Conservation (phyloP, 2,113 vertebrate species). For the Hydrolagus affinis region DNA sequence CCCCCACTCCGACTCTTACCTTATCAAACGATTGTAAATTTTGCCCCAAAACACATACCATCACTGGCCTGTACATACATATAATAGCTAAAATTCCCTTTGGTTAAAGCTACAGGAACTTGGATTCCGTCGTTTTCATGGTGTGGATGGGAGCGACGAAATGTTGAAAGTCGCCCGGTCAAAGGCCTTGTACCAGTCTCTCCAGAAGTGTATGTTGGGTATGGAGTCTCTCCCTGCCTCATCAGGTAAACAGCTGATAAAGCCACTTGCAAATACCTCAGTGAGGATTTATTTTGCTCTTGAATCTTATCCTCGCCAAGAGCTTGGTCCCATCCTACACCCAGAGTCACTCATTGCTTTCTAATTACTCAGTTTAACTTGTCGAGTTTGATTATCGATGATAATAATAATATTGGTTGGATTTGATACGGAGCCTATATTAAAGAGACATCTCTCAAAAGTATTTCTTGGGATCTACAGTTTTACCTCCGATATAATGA, state of each 20-base stretch:
- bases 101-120: constrained; percentile 59
- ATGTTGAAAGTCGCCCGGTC: constrained; percentile 66
- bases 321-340: too few relatives aligned
- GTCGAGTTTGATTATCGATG: too few relatives aligned
- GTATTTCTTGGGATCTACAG: too few relatives aligned
- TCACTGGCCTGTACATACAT: background rate
- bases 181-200: constrained; percentile 60
- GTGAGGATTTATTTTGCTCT: background rate
- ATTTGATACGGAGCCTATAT: background rate
- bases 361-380: background rate
- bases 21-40: too few relatives aligned
- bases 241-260: constrained; percentile 50
- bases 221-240: constrained; percentile 56
- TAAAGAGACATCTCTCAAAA: too few relatives aligned
- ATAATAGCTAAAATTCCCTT: background rate
- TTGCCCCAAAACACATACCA: background rate
- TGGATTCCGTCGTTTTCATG: constrained; percentile 69
- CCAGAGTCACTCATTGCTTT: background rate
- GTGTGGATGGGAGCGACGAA: constrained; percentile 66
- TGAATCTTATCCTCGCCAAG: background rate
- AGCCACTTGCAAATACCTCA: background rate
- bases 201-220: constrained; percentile 61
- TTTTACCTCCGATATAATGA: too few relatives aligned
- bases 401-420: too few relatives aligned
- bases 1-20: too few relatives aligned